Percentiles rank a stretch among this genome's conserved stretches.
Evolutionary conservation across 2,888 invertebrate species (phyloP).

Genomic region (Blastobasis adustella): DNA sequence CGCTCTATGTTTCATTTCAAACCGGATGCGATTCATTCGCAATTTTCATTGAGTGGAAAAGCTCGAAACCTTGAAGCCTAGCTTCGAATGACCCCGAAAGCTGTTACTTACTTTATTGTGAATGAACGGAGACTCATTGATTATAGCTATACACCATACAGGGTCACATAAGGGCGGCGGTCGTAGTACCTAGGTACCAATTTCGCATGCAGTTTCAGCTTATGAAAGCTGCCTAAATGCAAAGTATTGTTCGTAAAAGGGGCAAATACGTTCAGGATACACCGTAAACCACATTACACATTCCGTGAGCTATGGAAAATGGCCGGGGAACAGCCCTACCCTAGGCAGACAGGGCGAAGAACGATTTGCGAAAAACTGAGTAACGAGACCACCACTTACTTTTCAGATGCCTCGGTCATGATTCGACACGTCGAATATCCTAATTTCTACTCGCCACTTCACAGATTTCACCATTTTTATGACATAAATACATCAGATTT

Average conservation of each 20-base stretch:
- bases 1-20: neutral
- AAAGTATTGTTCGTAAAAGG: conserved; percentile 11
- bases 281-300: conserved; percentile 37
- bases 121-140: conserved; percentile 69
- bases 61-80: conserved; percentile 35
- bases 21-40: neutral
- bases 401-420: conserved; percentile 95
- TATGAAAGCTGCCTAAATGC: conserved; percentile 12
- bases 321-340: conserved; percentile 67
- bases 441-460: conserved; percentile 88
- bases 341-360: conserved; percentile 54
- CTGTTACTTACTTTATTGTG: conserved; percentile 61
- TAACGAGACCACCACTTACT: conserved; percentile 78
- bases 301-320: conserved; percentile 56
- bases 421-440: conserved; percentile 88
- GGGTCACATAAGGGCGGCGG: conserved; percentile 65
- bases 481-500: conserved; percentile 83
- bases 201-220: conserved; percentile 23
- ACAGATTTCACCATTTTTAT: conserved; percentile 89
- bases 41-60: conserved; percentile 32
- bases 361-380: conserved; percentile 43
- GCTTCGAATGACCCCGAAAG: conserved; percentile 63
- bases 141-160: conserved; percentile 53
- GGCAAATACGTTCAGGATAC: conserved; percentile 21
- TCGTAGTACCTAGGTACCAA: conserved; percentile 27